Evolutionary conservation across 2,888 invertebrate genomes (phyloP), one percentile per base, ranked within the genome.

Genomic region (Drosophila picticornis): DNA sequence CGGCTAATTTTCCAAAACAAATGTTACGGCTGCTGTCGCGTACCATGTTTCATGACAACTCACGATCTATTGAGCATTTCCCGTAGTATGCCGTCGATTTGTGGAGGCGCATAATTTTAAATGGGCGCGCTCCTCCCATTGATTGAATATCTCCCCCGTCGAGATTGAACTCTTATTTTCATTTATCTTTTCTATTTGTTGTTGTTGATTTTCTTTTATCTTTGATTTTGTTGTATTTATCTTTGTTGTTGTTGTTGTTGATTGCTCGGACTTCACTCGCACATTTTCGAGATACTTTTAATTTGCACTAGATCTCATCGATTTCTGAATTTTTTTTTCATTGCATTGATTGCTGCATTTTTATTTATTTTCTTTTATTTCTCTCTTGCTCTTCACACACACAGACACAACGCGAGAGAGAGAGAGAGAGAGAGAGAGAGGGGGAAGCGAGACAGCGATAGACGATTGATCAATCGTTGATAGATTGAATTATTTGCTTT

Each of bases 11-110:
- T 96, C 98, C 99, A 96, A 99, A 98, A 98, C 98, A 98, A 96
- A 99, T 97, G 96, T 99, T 98, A 96, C 99, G 98, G 96, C 98
- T 98, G 97, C 98, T 98, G 98, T 99, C 98, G 97, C 99, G 98
- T 97, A 99, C 99, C 99, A 99, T 99, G 85, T 97, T 97, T 98
- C 97, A 40, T 19, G 79, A 84, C 63, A 81, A 85, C 88, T 84
- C 88, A 85, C 88, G 83, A 85, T 83, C 81, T 83, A 73, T 84
- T 72, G 65, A 86, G 96, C 96, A 96, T 96, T 95, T 96, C 78
- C 55, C 81, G 96, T 96, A 90, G 96, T 96, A 90, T 85, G 96
- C 97, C 82, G 65, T 96, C 46, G 46, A 16, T 46, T 46, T 97
- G 97, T 91, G 76, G 93, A 93, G 92, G 92, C 92, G 91, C 92